A percentile compares a stretch with the other conserved stretches of the same genome.
These are phyloP conservation scores for Acleris emargana DNA, from an alignment of 2,888 invertebrate species.

Conservation along the genomic window DNA sequence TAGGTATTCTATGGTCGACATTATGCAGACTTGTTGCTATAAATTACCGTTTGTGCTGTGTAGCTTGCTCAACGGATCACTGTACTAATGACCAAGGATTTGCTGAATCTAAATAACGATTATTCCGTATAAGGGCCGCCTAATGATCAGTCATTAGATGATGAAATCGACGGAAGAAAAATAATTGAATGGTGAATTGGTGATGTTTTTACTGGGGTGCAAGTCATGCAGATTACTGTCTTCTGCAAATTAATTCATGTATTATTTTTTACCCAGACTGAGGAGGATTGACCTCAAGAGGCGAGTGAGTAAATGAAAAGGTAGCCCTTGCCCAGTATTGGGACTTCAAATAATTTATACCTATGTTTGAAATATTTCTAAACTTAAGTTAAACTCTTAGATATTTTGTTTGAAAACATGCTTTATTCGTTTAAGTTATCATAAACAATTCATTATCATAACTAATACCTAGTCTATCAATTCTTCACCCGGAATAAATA, in stretches of 20 bases:
- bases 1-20: slow-evolving; percentile 30
- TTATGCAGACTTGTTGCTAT: slow-evolving; percentile 30
- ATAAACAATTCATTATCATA: too few relatives aligned
- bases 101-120: slow-evolving; percentile 34
- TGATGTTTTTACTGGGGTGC: slow-evolving; percentile 7
- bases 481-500: too few relatives aligned
- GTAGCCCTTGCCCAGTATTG: too few relatives aligned
- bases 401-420: too few relatives aligned
- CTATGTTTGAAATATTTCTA: too few relatives aligned
- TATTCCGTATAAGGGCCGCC: slow-evolving; percentile 33
- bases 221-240: not conserved
- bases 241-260: not conserved
- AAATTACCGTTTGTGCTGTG: slow-evolving; percentile 30
- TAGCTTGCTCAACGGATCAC: slow-evolving; percentile 27
- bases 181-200: slow-evolving; percentile 16
- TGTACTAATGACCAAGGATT: slow-evolving; percentile 31
- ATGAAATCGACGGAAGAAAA: slow-evolving; percentile 23
- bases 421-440: too few relatives aligned
- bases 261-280: not conserved
- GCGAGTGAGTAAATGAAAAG: too few relatives aligned
- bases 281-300: too few relatives aligned
- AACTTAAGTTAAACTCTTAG: too few relatives aligned
- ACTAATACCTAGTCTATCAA: too few relatives aligned
- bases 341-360: too few relatives aligned
- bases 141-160: slow-evolving; percentile 27